These are phyloP conservation scores for Agriopis aurantiaria DNA, from an alignment of 2,888 invertebrate species.

Conservation along the genomic window DNA sequence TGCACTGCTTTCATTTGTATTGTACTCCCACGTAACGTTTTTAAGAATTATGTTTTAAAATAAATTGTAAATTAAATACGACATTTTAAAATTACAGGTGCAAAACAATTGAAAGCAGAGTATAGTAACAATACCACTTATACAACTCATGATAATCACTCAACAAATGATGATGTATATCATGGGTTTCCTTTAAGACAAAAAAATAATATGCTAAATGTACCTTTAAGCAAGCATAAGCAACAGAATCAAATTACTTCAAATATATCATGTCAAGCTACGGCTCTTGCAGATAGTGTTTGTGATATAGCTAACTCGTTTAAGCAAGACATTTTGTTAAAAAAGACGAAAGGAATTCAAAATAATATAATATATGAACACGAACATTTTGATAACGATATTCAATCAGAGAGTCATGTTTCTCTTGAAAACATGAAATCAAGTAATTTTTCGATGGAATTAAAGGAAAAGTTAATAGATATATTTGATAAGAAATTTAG, in stretches of 20 bases:
- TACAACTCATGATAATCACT: constrained; percentile 30
- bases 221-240: neutral
- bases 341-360: constrained; percentile 34
- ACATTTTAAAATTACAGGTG: constrained; percentile 57
- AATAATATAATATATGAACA: constrained; percentile 7
- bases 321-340: neutral
- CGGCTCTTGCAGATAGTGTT: neutral
- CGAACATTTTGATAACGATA: constrained; percentile 32
- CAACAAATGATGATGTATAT: constrained; percentile 17
- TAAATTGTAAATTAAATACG: constrained; percentile 9
- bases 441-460: constrained; percentile 54
- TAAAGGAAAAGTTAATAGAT: constrained; percentile 57
- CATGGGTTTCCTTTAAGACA: constrained; percentile 21
- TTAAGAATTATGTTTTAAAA: neutral
- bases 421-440: constrained; percentile 52
- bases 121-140: constrained; percentile 47
- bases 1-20: constrained; percentile 58
- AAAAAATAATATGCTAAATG: neutral
- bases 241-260: neutral
- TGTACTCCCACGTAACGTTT: constrained; percentile 73
- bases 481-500: constrained; percentile 53
- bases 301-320: neutral
- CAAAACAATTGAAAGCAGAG: constrained; percentile 58
- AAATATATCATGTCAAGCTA: constrained; percentile 4
- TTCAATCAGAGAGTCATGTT: constrained; percentile 34